These are phyloP conservation scores for Chalcis sispes DNA, from an alignment of 2,888 invertebrate genomes.

Conservation along the genomic window DNA sequence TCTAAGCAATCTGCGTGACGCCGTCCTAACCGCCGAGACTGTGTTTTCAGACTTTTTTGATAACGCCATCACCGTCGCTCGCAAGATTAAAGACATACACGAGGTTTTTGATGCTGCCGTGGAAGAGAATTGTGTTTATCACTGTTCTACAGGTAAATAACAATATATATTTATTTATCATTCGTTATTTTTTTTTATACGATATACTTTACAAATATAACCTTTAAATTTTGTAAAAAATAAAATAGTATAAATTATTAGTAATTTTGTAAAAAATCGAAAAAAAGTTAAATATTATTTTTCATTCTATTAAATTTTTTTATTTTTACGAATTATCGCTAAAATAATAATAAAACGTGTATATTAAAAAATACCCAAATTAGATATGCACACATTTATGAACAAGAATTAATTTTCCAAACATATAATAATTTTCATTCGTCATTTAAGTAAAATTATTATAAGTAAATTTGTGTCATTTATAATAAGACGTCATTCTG, in stretches of 20 bases:
- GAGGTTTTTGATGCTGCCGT: conserved; percentile 91
- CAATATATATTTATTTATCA: not conserved
- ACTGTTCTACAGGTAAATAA: conserved; percentile 78
- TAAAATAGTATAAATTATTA: too few relatives aligned
- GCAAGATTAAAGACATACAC: conserved; percentile 85
- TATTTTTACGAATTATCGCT: too few relatives aligned
- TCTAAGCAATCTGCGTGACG: conserved; percentile 85
- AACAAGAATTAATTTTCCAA: too few relatives aligned
- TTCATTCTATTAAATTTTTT: too few relatives aligned
- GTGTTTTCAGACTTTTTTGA: conserved; percentile 87
- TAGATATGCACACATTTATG: too few relatives aligned
- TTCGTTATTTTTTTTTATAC: not conserved
- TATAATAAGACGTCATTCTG: not conserved
- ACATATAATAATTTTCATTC: too few relatives aligned
- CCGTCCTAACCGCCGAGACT: conserved; percentile 87
- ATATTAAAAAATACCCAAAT: too few relatives aligned
- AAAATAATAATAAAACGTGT: too few relatives aligned
- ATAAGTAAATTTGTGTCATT: conserved; percentile 1
- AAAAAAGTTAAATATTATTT: too few relatives aligned
- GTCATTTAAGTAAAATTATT: not conserved
- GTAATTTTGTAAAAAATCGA: too few relatives aligned
- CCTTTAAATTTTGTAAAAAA: conserved; percentile 41
- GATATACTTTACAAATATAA: not conserved
- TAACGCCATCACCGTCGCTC: conserved; percentile 85
- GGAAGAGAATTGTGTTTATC: conserved; percentile 88